Percentiles rank a stretch among this genome's conserved stretches.
Conservation (phyloP, 2,888 invertebrate species). For the Dryadula phaetusa region DNA sequence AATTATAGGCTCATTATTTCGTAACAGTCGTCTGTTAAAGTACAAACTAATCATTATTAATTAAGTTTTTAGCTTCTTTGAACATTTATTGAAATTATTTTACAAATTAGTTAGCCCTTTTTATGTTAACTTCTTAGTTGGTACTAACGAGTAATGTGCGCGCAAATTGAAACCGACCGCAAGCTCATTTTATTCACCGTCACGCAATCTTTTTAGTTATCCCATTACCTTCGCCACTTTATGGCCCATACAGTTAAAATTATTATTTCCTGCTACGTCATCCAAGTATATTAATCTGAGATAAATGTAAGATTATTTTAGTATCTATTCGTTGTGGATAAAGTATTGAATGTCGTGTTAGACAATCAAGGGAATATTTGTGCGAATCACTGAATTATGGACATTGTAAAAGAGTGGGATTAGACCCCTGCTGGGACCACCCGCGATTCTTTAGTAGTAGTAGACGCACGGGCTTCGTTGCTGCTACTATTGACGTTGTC, state of each 20-base stretch:
- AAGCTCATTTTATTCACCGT: slow-evolving; percentile 68
- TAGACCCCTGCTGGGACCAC: slow-evolving; percentile 79
- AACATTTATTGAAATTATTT: slow-evolving; percentile 36
- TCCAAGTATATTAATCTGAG: slow-evolving; percentile 45
- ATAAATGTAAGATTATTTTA: slow-evolving; percentile 65
- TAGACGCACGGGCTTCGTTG: slow-evolving; percentile 50
- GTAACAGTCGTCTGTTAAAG: neutral
- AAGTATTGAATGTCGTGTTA: slow-evolving; percentile 68
- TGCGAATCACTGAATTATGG: slow-evolving; percentile 80
- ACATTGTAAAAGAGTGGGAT: slow-evolving; percentile 63
- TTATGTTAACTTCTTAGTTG: slow-evolving; percentile 55
- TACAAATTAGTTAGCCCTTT: slow-evolving; percentile 56
- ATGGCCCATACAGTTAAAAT: slow-evolving; percentile 50
- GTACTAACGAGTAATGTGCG: slow-evolving; percentile 65
- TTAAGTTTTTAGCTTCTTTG: slow-evolving; percentile 32
- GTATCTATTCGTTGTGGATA: slow-evolving; percentile 65
- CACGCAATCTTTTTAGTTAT: slow-evolving; percentile 61
- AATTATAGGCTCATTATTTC: neutral
- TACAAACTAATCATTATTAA: slow-evolving; percentile 26
- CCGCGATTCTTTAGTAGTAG: slow-evolving; percentile 60
- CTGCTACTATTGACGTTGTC: slow-evolving; percentile 51
- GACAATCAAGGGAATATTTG: slow-evolving; percentile 71
- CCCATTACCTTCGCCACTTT: slow-evolving; percentile 47
- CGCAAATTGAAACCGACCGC: slow-evolving; percentile 75
- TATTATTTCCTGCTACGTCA: slow-evolving; percentile 53